Base-by-base conservation (phyloP, 2,113 vertebrate genomes). In the Parotia lawesii region DNA sequence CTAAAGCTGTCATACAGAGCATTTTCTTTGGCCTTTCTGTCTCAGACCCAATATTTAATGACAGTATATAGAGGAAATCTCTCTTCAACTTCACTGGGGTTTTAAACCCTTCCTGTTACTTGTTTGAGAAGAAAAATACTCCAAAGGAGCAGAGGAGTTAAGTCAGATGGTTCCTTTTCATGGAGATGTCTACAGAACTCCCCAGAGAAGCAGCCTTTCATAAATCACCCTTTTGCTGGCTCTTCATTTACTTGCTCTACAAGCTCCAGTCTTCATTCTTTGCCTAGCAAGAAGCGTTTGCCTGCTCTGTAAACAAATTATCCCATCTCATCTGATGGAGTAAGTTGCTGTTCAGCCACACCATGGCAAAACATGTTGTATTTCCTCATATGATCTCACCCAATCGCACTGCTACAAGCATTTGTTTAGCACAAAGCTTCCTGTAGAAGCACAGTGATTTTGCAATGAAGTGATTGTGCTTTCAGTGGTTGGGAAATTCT, bases 401-500 rank as follows among this genome's bases (percentile, higher is more conserved):
- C 42, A 78, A 82, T 45, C 15, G 2, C 45, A 84, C 38, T 81
- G 79, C 83, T 77, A n/a, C 57, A 69, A 83, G 29, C 57, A 42
- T 81, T 91, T 85, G 40, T 71, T 89, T 22, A 81, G 76, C 65
- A 72, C 40, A 75, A 60, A 74, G 56, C 42, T 84, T 57, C 37
- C 80, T 69, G 25, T 45, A 89, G 78, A 81, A 60, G 80, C 56
- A 37, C 48, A 12, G 58, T 5, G 77, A 50, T 91, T 94, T 94
- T 87, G 91, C 87, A 96, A 93, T 45, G 16, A 69, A 82, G 58
- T 5, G 25, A 81, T 92, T 89, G 81, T 87, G 33, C 54, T 89
- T 93, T 78, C 18, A 21, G 65, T 75, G 45, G 53, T 62, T 96
- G 91, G 66, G 84, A 93, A 96, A 94, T 58, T 81, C 74, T 35